phyloP scores from a whole-genome alignment of 2,113 vertebrate species.

The Heptranchias perlo region DNA sequence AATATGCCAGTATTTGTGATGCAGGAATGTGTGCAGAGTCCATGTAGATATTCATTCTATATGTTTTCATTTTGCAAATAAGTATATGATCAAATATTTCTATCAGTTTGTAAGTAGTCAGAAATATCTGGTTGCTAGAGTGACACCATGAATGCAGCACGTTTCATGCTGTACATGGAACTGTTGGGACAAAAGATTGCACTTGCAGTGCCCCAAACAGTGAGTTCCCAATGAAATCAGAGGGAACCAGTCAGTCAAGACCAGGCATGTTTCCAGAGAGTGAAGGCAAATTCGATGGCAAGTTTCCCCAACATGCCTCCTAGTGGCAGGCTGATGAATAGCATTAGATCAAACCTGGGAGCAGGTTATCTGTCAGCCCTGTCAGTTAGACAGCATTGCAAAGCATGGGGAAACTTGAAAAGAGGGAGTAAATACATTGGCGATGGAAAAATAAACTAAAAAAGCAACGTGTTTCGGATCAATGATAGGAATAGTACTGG shows the following conservation, averaged over 20 bases:
- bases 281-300: background rate
- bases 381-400: background rate
- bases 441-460: background rate
- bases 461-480: background rate
- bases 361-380: no score
- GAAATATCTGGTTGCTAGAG: background rate
- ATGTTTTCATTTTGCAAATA: background rate
- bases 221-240: background rate
- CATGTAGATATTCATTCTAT: background rate
- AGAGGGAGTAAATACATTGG: background rate
- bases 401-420: background rate
- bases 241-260: background rate
- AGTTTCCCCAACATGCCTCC: background rate
- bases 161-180: background rate
- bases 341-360: background rate
- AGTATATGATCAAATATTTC: background rate
- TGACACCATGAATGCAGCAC: background rate
- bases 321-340: background rate
- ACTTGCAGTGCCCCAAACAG: background rate
- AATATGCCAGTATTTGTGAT: background rate
- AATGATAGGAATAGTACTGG: no score
- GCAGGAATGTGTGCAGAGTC: background rate
- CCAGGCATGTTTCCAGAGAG: background rate
- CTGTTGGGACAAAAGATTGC: background rate
- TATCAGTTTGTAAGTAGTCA: background rate